Evolutionary conservation across 1,140 invertebrate genomes (phyloP).

Genomic region (Drosophila saltans): DNA sequence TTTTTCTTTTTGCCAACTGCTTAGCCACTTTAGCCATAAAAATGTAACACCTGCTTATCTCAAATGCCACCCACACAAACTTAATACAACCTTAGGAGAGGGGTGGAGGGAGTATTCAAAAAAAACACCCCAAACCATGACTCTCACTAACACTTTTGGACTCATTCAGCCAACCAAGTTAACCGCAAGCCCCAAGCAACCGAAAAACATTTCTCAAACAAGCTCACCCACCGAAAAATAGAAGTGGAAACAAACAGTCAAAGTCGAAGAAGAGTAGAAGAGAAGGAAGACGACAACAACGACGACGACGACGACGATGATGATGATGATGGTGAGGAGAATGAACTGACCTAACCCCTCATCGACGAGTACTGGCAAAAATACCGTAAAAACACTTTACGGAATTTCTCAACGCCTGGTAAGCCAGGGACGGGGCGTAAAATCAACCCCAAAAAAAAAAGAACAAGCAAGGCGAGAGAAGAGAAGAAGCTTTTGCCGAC

Average conservation of each 20-base stretch:
- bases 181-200: conserved; percentile 55
- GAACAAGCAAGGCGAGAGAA: neutral
- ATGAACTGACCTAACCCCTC: conserved; percentile 64
- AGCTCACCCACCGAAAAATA: conserved; percentile 27
- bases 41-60: conserved; percentile 79
- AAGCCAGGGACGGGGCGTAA: conserved; percentile 67
- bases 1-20: conserved; percentile 32
- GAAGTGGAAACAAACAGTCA: neutral
- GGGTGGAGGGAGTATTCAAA: neutral
- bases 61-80: conserved; percentile 22
- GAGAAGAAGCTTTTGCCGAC: conserved; percentile 14
- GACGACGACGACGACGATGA: neutral
- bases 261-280: conserved; percentile 4
- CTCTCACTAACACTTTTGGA: conserved; percentile 8
- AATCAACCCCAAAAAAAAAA: conserved; percentile 63
- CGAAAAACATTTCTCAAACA: conserved; percentile 52
- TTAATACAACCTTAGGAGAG: neutral
- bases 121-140: neutral
- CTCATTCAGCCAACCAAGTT: conserved; percentile 12
- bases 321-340: conserved; percentile 13
- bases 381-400: conserved; percentile 81
- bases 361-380: conserved; percentile 56
- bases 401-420: conserved; percentile 80
- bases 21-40: conserved; percentile 75
- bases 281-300: conserved; percentile 10